Conservation (phyloP, 2,888 invertebrate species). For the Auanema freiburgensis region DNA sequence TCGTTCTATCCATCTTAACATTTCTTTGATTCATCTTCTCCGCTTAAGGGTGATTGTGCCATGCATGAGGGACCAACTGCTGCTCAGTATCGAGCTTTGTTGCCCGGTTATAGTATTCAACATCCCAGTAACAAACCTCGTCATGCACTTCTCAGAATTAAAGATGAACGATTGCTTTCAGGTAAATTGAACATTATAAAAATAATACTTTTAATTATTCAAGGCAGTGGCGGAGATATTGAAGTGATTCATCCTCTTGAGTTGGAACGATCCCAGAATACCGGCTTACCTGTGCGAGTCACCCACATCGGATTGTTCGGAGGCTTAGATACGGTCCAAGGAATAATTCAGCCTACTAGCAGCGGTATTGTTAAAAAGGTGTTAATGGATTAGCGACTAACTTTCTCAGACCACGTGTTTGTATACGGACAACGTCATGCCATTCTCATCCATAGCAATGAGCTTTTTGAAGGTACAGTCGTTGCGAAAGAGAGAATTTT, state of each 20-base stretch:
- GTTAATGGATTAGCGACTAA: neutral
- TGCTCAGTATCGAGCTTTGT: neutral
- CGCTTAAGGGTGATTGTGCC: conserved; percentile 20
- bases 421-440: conserved; percentile 31
- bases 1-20: neutral
- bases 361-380: neutral
- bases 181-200: conserved; percentile 13
- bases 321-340: conserved; percentile 30
- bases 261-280: conserved; percentile 39
- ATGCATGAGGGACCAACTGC: conserved; percentile 17
- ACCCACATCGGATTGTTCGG: conserved; percentile 38
- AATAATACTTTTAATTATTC: neutral
- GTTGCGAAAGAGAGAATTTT: conserved; percentile 29
- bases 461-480: conserved; percentile 31
- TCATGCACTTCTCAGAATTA: conserved; percentile 35
- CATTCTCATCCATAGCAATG: conserved; percentile 32
- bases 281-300: conserved; percentile 37
- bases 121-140: conserved; percentile 30
- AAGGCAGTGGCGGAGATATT: conserved; percentile 44
- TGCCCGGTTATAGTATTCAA: conserved; percentile 37
- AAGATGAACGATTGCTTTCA: conserved; percentile 35
- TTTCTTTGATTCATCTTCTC: neutral
- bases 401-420: conserved; percentile 28
- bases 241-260: conserved; percentile 38
- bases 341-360: conserved; percentile 12